Base-by-base conservation (phyloP, 2,113 vertebrate species). In the Colius striatus region DNA sequence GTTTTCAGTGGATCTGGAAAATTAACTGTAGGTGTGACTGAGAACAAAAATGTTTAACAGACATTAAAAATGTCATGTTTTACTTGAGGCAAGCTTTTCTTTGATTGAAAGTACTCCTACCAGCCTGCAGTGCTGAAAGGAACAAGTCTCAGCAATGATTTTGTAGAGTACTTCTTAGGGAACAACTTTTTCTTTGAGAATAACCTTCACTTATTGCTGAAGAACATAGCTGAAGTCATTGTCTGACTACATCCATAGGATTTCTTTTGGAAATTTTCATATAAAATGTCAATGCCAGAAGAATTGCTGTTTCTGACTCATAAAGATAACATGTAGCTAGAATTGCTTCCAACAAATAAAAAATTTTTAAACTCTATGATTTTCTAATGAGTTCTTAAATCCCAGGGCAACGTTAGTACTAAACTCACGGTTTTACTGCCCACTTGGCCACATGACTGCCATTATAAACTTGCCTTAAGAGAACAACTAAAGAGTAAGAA, bases 291-390 rank as follows among this genome's bases (percentile, higher is more conserved):
- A 36, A 1, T 76, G 53, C 48, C 26, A 70, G 63, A 25, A 75
- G 29, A 92, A 72, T 45, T 82, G 47, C 87, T 53, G 73, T 27
- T 95, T 95, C 96, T 92, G 32, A 36, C 15, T 91, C 58, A 57
- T 62, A 95, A 68, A 96, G 41, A 62, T 67, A 89, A n/a, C 9
- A 7, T 55, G n/a, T 71, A 88, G 71, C 73, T 60, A 87, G 48
- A 87, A 88, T 41, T 78, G 38, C 84, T 96, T 94, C 78, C 73
- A 48, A 85, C 47, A 90, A 58, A 77, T 87, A 38, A 38, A 94
- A 78, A 87, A 55, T 90, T 78, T 55, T 87, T 83, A 16, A 1
- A 82, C 45, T 7, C 18, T 53, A 30, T 38, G n/a, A 60, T 76
- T 95, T 90, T 80, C 32, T 90, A 77, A 53, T 11, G 20, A 81